Evolutionary conservation across 92 coral and sea anemone genomes (phyloP).

Genomic region (Hydrozoanthus gracilis): DNA sequence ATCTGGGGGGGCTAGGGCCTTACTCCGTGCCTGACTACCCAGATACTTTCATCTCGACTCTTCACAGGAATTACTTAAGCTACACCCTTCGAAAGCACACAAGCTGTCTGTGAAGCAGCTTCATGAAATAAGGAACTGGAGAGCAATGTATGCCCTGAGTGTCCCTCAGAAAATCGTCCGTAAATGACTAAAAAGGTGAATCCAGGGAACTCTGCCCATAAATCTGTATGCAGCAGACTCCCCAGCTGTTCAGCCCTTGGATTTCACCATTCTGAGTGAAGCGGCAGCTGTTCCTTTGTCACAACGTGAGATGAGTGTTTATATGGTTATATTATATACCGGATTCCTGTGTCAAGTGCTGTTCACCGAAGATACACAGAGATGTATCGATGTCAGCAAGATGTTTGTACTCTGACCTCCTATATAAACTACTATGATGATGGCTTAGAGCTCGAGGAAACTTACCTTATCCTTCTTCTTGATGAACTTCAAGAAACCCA

Average conservation of each 20-base stretch:
- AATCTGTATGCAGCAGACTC: background rate
- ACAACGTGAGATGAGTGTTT: background rate
- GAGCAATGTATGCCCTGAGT: background rate
- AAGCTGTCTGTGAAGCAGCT: background rate
- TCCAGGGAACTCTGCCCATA: conserved; percentile 19
- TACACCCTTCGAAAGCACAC: background rate
- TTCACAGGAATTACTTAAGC: background rate
- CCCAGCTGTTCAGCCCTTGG: background rate
- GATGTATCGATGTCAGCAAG: conserved; percentile 40
- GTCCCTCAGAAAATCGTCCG: background rate
- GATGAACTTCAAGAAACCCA: conserved; percentile 33
- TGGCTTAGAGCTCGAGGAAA: conserved; percentile 14
- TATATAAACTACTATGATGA: conserved; percentile 37
- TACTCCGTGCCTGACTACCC: no score
- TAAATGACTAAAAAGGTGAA: background rate
- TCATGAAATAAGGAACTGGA: background rate
- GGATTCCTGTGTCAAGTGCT: background rate
- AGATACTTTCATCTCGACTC: background rate
- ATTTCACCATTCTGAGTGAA: background rate
- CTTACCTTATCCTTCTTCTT: conserved; percentile 39
- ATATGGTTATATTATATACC: background rate
- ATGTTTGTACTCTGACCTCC: conserved; percentile 43
- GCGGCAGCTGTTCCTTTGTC: background rate
- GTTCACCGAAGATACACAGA: background rate
- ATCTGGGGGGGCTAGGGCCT: no score